Evolutionary conservation across 2,888 invertebrate species (phyloP).

Genomic region (Aporophyla lueneburgensis): DNA sequence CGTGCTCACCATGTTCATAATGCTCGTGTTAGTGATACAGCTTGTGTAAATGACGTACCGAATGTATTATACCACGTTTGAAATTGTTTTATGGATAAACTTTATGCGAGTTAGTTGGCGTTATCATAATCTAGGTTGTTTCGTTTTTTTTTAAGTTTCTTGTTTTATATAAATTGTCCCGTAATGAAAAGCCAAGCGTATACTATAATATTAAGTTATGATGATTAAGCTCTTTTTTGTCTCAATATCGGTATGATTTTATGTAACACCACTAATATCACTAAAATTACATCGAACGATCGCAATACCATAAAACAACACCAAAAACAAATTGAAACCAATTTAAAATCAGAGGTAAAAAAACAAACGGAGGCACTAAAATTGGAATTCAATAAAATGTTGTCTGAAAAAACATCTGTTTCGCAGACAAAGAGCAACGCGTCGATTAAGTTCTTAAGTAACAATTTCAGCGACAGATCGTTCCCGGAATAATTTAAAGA

Average conservation of each 20-base stretch:
- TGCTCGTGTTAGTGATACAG: slow-evolving; percentile 10
- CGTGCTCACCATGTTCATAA: slow-evolving; percentile 4
- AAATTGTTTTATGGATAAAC: not conserved
- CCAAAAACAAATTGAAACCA: slow-evolving; percentile 50
- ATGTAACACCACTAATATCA: slow-evolving; percentile 5
- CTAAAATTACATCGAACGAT: slow-evolving; percentile 8
- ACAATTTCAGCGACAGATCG: slow-evolving; percentile 82
- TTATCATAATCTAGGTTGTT: not conserved
- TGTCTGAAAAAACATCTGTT: slow-evolving; percentile 74
- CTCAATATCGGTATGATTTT: not conserved
- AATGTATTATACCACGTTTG: not conserved
- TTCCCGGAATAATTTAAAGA: slow-evolving; percentile 81
- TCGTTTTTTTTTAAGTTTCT: not conserved
- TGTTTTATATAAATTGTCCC: not conserved
- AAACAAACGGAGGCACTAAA: slow-evolving; percentile 64
- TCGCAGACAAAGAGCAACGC: slow-evolving; percentile 77
- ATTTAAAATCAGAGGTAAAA: slow-evolving; percentile 65
- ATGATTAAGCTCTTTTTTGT: not conserved
- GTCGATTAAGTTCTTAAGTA: slow-evolving; percentile 83
- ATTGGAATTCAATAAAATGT: slow-evolving; percentile 74
- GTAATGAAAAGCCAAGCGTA: not conserved
- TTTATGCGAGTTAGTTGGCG: not conserved
- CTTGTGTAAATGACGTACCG: not conserved
- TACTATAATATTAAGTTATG: not conserved
- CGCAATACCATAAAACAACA: slow-evolving; percentile 33